Evolutionary conservation across 2,888 invertebrate genomes (phyloP), one percentile per base, ranked within the genome.

Genomic region (Caradrina kadenii): DNA sequence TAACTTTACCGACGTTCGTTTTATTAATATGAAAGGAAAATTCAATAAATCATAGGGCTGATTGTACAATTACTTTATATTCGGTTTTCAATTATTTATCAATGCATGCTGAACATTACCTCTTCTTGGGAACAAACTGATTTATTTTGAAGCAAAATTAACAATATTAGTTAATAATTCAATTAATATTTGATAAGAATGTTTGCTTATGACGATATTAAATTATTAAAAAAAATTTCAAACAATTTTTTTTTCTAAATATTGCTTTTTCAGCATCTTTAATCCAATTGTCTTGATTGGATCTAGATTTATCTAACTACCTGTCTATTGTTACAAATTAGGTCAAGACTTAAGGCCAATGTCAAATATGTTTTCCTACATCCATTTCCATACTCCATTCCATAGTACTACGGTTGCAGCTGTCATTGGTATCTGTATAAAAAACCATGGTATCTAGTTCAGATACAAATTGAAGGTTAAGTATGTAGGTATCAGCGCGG

Each of bases 281-380:
- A 26, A 62, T 50, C 19, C 26, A 48, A 31, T 63, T 22, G 50
- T 55, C 22, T 35, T 50, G 35, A 73, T 73, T 73, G 15, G 11
- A 68, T 68, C 15, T 50, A 8, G 53, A 70, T 48, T 53, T 35
- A 73, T 73, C 26, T 66, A 68, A 60, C 21, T 63, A 61, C 61
- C n/a, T 65, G 54, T 66, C 69, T 80, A 79, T 78, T 82, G 82
- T 84, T 76, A 76, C 80, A 77, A 89, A 87, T 87, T 80, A 86
- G 91, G 89, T 91, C 92, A 92, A 90, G 90, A 86, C 84, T 81
- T 85, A 91, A 94, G 94, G 94, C 92, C 95, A 95, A 94, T 95
- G 95, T 93, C 94, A 91, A 84, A 88, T 81, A 88, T 90, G 91
- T 92, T 91, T 91, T 88, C 88, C 81, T 86, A 75, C 80, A 81